Evolutionary conservation across 2,797 vertebrate genomes (phyloP), one percentile per base, ranked within the genome.

Genomic region (Antrozous pallidus): DNA sequence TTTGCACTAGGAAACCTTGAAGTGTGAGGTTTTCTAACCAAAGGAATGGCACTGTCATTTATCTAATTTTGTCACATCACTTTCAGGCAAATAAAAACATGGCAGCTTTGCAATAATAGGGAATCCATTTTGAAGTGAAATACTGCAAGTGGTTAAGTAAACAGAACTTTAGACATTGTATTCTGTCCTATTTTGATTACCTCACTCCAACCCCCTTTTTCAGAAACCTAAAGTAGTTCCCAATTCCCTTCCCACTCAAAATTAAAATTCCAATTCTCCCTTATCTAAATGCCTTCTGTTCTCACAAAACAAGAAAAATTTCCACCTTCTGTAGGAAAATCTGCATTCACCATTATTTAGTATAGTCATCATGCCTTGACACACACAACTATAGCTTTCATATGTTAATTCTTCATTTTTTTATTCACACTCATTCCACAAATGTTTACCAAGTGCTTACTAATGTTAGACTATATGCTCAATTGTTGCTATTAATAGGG

Each of bases 21-120:
- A 95, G 54, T 54, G 61, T 78, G 80, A 92, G 79, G 61, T 95
- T 96, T 96, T 95, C 94, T 95, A 93, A 95, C 61, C 58, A 58
- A 67, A 94, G 54, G 93, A 84, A 95, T 20, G 94, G 93, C 77
- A 4, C 88, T 96, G 95, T 93, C 54, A 91, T 96, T 96, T 96
- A 95, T 90, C 94, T 97, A 77, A 95, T 71, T 67, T 85, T 7
- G 10, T 91, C 63, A 81, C 79, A 9, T 47, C 28, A 24, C 75
- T 91, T 88, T 73, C 17, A 90, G 77, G 80, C 8, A 79, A 89
- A 96, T 75, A n/a, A 93, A 94, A 93, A 69, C 45, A 61, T 8
- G 84, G 45, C 40, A 86, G 73, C 49, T 42, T 96, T 93, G 85
- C 61, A 80, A 86, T 17, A 28, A n/a, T 28, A 63, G 42, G 45